Percentiles rank a stretch among this genome's conserved stretches.
Evolutionary conservation across 1,140 invertebrate species (phyloP).

Genomic region (Coptotermes formosanus): DNA sequence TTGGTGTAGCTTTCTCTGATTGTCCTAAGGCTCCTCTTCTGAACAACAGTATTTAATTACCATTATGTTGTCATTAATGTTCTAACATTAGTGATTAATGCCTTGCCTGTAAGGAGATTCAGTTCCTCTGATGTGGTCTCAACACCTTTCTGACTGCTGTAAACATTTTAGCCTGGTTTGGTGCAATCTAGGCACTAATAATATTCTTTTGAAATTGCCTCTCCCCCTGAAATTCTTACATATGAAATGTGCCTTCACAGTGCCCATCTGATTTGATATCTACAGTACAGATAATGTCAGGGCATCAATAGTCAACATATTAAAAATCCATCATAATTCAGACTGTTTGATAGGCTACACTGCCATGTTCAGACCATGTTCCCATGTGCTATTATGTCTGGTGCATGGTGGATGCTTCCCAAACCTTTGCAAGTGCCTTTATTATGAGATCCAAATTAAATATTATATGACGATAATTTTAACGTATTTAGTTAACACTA

Average conservation of each 20-base stretch:
- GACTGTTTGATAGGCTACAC: conserved; percentile 2
- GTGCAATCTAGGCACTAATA: background rate
- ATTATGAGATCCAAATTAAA: background rate
- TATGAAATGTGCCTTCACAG: background rate
- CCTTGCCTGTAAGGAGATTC: background rate
- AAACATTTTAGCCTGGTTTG: background rate
- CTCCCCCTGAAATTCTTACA: background rate
- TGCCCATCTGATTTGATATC: background rate
- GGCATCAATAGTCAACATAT: background rate
- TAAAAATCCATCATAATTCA: background rate
- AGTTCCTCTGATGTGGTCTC: background rate
- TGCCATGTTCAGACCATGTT: background rate
- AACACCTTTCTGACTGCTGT: background rate
- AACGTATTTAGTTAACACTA: background rate
- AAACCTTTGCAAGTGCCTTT: background rate
- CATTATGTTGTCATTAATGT: background rate
- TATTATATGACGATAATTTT: background rate
- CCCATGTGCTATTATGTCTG: background rate
- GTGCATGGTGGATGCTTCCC: conserved; percentile 2
- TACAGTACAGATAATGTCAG: background rate
- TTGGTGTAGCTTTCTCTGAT: background rate
- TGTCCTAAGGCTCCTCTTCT: background rate
- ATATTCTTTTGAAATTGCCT: background rate
- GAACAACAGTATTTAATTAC: background rate
- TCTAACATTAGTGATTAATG: background rate